Evolutionary conservation across 2,113 vertebrate species (phyloP).

Genomic region (Megaleporinus macrocephalus): DNA sequence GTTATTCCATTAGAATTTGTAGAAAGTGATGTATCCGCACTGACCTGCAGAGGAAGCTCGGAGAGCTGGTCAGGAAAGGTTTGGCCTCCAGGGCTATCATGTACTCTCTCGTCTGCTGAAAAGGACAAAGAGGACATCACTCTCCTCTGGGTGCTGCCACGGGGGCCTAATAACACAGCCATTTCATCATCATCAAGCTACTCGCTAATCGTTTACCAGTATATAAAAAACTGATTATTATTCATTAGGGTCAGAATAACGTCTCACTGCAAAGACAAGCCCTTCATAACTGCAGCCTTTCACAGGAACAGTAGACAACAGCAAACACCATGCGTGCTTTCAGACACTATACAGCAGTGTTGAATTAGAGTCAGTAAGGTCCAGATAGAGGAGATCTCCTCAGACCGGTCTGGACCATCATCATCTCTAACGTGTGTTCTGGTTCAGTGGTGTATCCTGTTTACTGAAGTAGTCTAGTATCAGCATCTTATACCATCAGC

Average conservation of each 20-base stretch:
- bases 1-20: too few relatives aligned
- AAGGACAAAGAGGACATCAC: constrained; percentile 16
- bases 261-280: neutral
- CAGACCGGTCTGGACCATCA: too few relatives aligned
- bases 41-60: constrained; percentile 13
- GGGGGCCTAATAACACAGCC: constrained; percentile 31
- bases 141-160: constrained; percentile 29
- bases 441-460: too few relatives aligned
- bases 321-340: too few relatives aligned
- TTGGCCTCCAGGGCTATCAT: constrained; percentile 4
- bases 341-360: neutral
- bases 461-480: too few relatives aligned
- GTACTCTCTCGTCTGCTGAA: constrained; percentile 39
- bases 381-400: too few relatives aligned
- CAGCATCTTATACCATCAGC: too few relatives aligned
- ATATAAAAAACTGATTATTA: constrained; percentile 10
- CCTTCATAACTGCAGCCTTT: neutral
- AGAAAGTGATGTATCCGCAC: constrained; percentile 5
- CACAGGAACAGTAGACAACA: neutral
- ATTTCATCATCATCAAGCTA: constrained; percentile 20
- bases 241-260: constrained; percentile 18
- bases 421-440: too few relatives aligned
- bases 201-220: constrained; percentile 20
- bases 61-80: constrained; percentile 14
- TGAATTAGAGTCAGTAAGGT: too few relatives aligned